phyloP scores from a whole-genome alignment of 2,797 vertebrate species.

The Chromis chromis region DNA sequence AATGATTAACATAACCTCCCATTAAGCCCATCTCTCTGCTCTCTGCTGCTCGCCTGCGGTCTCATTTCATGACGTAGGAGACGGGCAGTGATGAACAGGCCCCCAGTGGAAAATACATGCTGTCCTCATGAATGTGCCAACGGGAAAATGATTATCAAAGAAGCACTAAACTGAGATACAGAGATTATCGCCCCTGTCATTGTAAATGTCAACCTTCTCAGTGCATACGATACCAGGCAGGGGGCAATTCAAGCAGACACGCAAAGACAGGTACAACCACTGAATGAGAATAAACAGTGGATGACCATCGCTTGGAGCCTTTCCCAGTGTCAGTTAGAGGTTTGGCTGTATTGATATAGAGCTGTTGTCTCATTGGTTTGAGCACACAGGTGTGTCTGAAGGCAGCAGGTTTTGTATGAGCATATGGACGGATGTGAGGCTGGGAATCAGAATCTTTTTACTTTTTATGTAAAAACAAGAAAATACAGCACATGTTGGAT shows the following conservation, averaged over 20 bases:
- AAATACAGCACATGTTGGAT: background rate
- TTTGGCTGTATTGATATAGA: background rate
- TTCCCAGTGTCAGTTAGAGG: background rate
- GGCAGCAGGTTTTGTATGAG: background rate
- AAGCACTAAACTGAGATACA: conserved; percentile 14
- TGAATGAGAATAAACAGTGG: background rate
- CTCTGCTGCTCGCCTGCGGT: conserved; percentile 53
- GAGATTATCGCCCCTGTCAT: conserved; percentile 26
- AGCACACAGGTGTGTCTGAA: conserved; percentile 2
- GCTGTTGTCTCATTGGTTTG: background rate
- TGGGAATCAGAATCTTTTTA: conserved; percentile 8
- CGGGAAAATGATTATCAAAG: conserved; percentile 55
- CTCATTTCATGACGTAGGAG: conserved; percentile 62
- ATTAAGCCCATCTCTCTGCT: conserved; percentile 72
- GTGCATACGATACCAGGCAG: background rate
- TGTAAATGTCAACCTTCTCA: conserved; percentile 60
- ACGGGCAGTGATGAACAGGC: conserved; percentile 68
- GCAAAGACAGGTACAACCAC: background rate
- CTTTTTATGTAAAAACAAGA: conserved; percentile 3
- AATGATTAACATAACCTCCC: conserved; percentile 75
- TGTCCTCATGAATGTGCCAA: conserved; percentile 64
- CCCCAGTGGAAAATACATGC: conserved; percentile 61
- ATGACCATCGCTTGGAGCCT: background rate
- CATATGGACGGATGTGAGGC: conserved; percentile 2
- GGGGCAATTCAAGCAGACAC: background rate